Conservation (phyloP, 2,888 invertebrate species). For the Linyphia triangularis region DNA sequence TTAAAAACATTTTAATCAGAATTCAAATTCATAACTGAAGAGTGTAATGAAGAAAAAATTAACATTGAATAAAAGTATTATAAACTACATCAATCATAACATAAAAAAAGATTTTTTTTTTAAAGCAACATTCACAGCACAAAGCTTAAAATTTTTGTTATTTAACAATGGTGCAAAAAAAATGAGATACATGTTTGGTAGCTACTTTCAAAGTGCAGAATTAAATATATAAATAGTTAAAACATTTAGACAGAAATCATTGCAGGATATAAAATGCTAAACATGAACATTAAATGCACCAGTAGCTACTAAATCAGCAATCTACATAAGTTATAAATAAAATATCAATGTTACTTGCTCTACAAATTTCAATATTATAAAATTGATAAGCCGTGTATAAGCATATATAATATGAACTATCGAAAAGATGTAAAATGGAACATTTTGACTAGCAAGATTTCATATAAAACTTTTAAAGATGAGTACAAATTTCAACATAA, state of each 20-base stretch:
- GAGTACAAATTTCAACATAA: conserved; percentile 31
- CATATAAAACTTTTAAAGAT: conserved; percentile 44
- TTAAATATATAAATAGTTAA: not conserved
- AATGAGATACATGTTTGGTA: not conserved
- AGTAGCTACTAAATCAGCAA: not conserved
- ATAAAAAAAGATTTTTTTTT: not conserved
- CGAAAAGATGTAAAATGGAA: conserved; percentile 57
- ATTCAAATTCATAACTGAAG: too few relatives aligned
- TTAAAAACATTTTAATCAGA: too few relatives aligned
- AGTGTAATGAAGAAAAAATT: not conserved
- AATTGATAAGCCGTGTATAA: not conserved
- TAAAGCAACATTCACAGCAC: not conserved
- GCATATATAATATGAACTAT: conserved; percentile 11
- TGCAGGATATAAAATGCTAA: not conserved
- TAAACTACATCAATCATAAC: not conserved
- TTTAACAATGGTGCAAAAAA: not conserved
- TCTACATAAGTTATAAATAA: too few relatives aligned
- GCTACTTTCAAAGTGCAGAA: not conserved
- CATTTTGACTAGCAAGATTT: conserved; percentile 67
- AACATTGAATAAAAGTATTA: not conserved
- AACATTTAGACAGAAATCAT: not conserved
- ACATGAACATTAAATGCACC: conserved; percentile 22
- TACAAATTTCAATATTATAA: not conserved
- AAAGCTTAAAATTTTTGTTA: not conserved
- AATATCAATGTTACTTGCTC: too few relatives aligned